A percentile compares a stretch with the other conserved stretches of the same genome.
Conservation (phyloP, 2,797 vertebrate genomes). For the Neoniphon sammara region DNA sequence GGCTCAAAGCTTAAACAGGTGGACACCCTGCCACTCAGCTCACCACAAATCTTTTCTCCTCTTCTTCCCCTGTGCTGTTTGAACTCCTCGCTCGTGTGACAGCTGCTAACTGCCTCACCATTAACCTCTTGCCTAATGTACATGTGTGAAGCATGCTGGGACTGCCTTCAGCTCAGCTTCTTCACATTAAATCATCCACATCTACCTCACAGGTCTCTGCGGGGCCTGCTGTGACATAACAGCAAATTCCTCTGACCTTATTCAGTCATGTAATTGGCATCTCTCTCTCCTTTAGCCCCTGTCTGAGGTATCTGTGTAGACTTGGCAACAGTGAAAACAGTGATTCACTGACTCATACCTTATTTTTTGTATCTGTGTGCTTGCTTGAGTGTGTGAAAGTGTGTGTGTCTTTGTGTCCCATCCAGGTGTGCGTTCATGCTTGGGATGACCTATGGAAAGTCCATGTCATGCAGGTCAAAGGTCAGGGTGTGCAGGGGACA, state of each 20-base stretch:
- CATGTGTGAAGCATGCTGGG: conserved; percentile 17
- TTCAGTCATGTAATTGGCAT: neutral
- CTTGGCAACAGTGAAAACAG: neutral
- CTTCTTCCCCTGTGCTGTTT: neutral
- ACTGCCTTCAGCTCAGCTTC: neutral
- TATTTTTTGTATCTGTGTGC: too few relatives aligned
- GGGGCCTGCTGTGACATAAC: neutral
- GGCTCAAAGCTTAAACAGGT: neutral
- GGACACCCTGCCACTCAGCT: neutral
- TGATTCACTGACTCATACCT: neutral
- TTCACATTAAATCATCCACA: neutral
- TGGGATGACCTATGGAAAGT: too few relatives aligned
- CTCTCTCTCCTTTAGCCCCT: too few relatives aligned
- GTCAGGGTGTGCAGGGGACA: too few relatives aligned
- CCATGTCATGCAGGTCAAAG: too few relatives aligned
- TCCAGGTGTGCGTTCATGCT: too few relatives aligned
- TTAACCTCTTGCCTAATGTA: conserved; percentile 11
- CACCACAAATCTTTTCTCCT: conserved; percentile 17
- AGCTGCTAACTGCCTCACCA: neutral
- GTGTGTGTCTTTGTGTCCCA: too few relatives aligned
- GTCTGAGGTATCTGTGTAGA: too few relatives aligned
- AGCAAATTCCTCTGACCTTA: neutral
- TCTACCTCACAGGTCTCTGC: neutral
- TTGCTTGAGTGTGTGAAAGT: too few relatives aligned
- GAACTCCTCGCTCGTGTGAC: conserved; percentile 3